Percentiles rank a stretch among this genome's conserved stretches.
Evolutionary conservation across 2,888 invertebrate species (phyloP).

Genomic region (Harpalus rufipes): DNA sequence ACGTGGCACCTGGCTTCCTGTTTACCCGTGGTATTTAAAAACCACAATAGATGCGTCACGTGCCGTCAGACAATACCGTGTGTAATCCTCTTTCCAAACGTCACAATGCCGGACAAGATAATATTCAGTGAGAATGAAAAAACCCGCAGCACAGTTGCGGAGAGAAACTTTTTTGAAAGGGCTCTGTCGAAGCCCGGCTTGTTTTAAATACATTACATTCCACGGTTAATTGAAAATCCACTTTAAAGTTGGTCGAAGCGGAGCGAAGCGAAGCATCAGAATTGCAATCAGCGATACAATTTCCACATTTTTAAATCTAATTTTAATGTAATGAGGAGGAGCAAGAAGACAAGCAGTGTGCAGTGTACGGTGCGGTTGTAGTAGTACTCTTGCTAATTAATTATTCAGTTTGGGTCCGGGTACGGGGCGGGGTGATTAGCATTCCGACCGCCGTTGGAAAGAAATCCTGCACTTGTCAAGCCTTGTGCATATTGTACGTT

Average conservation of each 20-base stretch:
- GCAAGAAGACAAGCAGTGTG: constrained; percentile 2
- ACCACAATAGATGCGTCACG: constrained; percentile 53
- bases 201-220: constrained; percentile 71
- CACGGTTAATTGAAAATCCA: constrained; percentile 78
- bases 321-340: constrained; percentile 76
- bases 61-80: constrained; percentile 35
- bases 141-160: constrained; percentile 32
- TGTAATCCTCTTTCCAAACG: constrained; percentile 63
- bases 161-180: constrained; percentile 59
- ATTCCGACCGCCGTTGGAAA: constrained; percentile 73
- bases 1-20: constrained; percentile 32
- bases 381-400: constrained; percentile 77
- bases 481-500: constrained; percentile 33
- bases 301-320: constrained; percentile 78
- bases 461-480: constrained; percentile 50
- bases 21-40: constrained; percentile 46
- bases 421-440: constrained; percentile 78
- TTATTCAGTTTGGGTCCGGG: constrained; percentile 80
- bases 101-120: constrained; percentile 71
- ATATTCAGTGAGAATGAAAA: constrained; percentile 70
- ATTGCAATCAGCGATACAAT: constrained; percentile 78
- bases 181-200: constrained; percentile 57
- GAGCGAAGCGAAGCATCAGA: constrained; percentile 70
- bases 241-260: constrained; percentile 74
- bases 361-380: constrained; percentile 8